Percentiles rank a stretch among this genome's conserved stretches.
These are phyloP conservation scores for Drosophila tripunctata DNA, from an alignment of 2,888 invertebrate genomes.

Conservation along the genomic window DNA sequence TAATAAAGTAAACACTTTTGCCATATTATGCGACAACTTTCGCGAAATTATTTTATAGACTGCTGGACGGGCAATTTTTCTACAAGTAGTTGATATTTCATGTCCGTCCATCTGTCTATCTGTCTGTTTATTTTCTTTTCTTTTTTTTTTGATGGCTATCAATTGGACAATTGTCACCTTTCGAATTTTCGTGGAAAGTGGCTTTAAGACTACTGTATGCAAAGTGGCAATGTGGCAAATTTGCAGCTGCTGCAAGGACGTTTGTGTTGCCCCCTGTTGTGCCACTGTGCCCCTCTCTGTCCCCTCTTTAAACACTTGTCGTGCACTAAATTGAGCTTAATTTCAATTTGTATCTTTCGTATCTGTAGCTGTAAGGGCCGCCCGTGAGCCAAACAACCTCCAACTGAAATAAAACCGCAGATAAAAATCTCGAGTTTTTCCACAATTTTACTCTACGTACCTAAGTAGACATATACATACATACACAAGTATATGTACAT, in stretches of 20 bases:
- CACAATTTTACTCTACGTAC: conserved; percentile 63
- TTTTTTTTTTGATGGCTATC: conserved; percentile 40
- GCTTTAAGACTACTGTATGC: conserved; percentile 31
- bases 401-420: conserved; percentile 69
- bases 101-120: background rate
- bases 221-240: conserved; percentile 24
- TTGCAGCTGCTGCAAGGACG: conserved; percentile 36
- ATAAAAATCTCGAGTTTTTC: conserved; percentile 74
- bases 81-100: conserved; percentile 3
- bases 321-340: conserved; percentile 52
- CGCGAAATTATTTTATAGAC: conserved; percentile 67
- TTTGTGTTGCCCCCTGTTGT: background rate
- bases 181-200: conserved; percentile 46
- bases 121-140: conserved; percentile 1
- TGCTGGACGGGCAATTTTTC: conserved; percentile 29
- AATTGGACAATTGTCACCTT: conserved; percentile 64
- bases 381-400: conserved; percentile 46
- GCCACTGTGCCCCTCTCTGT: background rate
- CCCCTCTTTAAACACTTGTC: conserved; percentile 38
- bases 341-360: conserved; percentile 48
- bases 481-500: background rate
- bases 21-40: conserved; percentile 80
- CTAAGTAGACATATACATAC: background rate
- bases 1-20: conserved; percentile 72
- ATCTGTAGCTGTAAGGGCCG: conserved; percentile 29